Base-by-base conservation (phyloP, 30 jellyfish, hydroid and myxozoan species). In the Pelagia noctiluca region DNA sequence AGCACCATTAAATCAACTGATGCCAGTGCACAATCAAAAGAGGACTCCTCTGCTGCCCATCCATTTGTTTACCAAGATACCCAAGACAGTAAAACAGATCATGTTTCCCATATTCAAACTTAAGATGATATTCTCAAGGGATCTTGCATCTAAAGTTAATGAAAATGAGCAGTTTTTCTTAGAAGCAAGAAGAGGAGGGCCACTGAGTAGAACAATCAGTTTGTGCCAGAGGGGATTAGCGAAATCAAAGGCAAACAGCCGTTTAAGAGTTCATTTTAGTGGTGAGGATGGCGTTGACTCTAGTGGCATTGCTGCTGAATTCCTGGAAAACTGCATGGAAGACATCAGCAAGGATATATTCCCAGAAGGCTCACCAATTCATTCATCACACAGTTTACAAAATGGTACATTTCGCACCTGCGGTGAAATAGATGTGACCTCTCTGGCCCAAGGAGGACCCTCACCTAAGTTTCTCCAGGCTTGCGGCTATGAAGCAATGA, bases 211-310 rank as follows among this genome's bases (percentile, higher is more conserved):
- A 62, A 21, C 8, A 62, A 2, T 62, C 19, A 62, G 47, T 62
- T 26, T 62, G 35, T 62, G 50, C 37, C 75, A 62, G 35, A 62
- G 75, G 8, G 35, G 35, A 33, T 62, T 37, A 62, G 35, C 36
- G 37, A 62, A 62, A 62, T 62, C 75, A 21, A 62, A 62, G 75
- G 31, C 63, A 34, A 63, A 18, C 63, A 63, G 34, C 33, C 72
- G 75, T 63, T 63, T 80, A 68, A 37, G 38, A 61, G 76, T 80
- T 28, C 84, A 47, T 46, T 80, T 19, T 53, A 35, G 38, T 80
- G 91, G 86, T 13, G 86, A 80, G 37, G 85, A 63, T 31, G 91
- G 91, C 53, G 65, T 63, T 35, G 86, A 80, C 38, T 26, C 75
- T 4, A 85, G 86, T 25, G 91, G 85, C 29, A 34, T 80, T 24